Percentiles rank a stretch among this genome's conserved stretches.
Conservation (phyloP, 2,113 vertebrate genomes). For the Sturnus vulgaris region DNA sequence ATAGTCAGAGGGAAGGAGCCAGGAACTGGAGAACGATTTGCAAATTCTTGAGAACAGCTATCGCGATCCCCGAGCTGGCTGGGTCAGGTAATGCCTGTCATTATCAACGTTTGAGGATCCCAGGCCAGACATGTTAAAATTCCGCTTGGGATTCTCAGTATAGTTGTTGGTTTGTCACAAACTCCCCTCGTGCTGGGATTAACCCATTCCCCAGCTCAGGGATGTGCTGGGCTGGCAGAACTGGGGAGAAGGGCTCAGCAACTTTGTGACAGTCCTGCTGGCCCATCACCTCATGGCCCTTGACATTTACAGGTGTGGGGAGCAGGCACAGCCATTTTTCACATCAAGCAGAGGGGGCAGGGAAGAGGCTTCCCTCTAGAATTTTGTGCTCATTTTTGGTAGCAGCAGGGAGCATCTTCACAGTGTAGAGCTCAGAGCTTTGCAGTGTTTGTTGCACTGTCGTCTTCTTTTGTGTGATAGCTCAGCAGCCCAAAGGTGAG, state of each 20-base stretch:
- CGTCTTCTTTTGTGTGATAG: background rate
- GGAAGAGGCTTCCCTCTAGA: background rate
- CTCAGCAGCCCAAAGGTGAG: background rate
- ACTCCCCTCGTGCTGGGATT: background rate
- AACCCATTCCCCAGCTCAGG: background rate
- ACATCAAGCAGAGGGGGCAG: background rate
- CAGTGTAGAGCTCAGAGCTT: background rate
- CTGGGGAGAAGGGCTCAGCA: accelerated
- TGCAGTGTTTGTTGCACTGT: accelerated
- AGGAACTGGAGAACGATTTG: constrained; percentile 53
- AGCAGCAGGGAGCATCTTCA: background rate
- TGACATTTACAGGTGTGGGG: background rate
- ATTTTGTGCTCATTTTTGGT: background rate
- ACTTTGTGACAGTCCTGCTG: background rate
- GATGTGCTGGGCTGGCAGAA: background rate
- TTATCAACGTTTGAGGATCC: background rate
- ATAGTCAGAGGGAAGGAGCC: constrained; percentile 62
- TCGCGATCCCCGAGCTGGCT: constrained; percentile 29
- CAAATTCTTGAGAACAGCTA: constrained; percentile 49
- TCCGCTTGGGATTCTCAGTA: background rate
- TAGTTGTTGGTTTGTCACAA: background rate
- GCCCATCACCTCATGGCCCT: background rate
- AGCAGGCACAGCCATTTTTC: background rate
- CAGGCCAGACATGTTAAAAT: constrained; percentile 9
- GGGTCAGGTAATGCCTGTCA: constrained; percentile 56